phyloP scores from a whole-genome alignment of 1,140 invertebrate genomes.

The Octopus bimaculoides region DNA sequence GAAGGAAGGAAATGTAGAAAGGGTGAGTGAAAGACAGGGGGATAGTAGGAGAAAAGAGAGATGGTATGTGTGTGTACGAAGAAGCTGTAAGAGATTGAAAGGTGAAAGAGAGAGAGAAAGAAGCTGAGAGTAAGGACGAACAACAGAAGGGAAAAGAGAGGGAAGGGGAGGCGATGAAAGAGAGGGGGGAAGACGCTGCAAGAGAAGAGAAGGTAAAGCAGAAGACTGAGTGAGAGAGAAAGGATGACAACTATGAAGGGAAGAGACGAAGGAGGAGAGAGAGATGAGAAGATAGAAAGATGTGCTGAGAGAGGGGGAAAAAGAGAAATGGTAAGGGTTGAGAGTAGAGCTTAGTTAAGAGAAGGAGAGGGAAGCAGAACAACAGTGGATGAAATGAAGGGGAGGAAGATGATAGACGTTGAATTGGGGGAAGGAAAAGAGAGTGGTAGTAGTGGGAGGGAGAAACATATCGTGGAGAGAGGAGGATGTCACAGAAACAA shows the following conservation, averaged over 20 bases:
- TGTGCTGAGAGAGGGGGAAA: not conserved
- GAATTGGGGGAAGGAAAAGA: not conserved
- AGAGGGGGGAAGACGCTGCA: not conserved
- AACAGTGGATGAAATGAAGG: not conserved
- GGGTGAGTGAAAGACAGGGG: conserved; percentile 10
- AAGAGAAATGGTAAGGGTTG: not conserved
- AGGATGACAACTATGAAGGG: not conserved
- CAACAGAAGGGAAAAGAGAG: not conserved
- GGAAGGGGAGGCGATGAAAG: conserved; percentile 13
- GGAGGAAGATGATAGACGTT: not conserved
- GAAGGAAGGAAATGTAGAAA: conserved; percentile 8
- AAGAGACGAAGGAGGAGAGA: not conserved
- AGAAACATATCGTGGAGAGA: not conserved
- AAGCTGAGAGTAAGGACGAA: not conserved
- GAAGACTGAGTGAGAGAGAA: not conserved
- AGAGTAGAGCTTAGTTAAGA: not conserved
- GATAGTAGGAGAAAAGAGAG: conserved; percentile 13
- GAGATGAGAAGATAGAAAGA: conserved; percentile 10
- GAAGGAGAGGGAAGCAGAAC: not conserved
- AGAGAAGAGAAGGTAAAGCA: not conserved
- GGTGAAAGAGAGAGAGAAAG: not conserved
- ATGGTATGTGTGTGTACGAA: not conserved
- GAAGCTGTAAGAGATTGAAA: too few species aligned
- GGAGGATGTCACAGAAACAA: not conserved
- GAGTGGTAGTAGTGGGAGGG: not conserved